Evolutionary conservation across 2,888 invertebrate genomes (phyloP), one percentile per base, ranked within the genome.

Genomic region (Ferrisia virgata): DNA sequence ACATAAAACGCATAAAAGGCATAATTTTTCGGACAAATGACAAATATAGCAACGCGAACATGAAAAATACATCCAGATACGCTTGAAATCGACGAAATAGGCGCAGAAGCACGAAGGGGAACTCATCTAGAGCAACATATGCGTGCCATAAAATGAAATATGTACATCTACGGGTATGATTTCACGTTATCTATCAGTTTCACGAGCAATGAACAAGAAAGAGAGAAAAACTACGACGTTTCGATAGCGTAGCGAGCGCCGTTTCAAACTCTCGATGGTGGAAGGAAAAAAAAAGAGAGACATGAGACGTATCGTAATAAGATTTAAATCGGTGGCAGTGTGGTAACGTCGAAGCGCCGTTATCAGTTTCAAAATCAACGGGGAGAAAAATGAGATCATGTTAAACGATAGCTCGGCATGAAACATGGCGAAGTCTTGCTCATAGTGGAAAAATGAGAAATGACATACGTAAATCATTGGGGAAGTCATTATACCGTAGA

Each of bases 371-470:
- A 69, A 82, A 82, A 82, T 82, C 82, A 82, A 82, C 82, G 64
- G 69, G 69, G 82, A 82, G 82, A 82, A 82, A 82, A 82, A 82
- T 69, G 82, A 82, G 82, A 64, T 82, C 82, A 69, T 82, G 82
- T 82, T 82, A 82, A 81, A 82, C 82, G 82, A 82, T 82, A 82
- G 58, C 64, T 82, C 82, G 69, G 82, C 82, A 69, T 82, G 82
- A 64, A 82, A 82, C 82, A 82, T 82, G 58, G 39, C 82, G 18
- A 82, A 82, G 82, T 33, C 28, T 82, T 33, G 69, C 64, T 64
- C 69, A 69, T 69, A 39, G 82, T 53, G 82, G 82, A 82, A 82
- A 82, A 82, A 82, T 82, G 82, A 82, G 82, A 82, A 82, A 82
- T 82, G 82, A 82, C 82, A 69, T 64, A 82, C 82, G 82, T 82